These are phyloP conservation scores for Tyrannus savana DNA, from an alignment of 2,113 vertebrate genomes.

Conservation along the genomic window DNA sequence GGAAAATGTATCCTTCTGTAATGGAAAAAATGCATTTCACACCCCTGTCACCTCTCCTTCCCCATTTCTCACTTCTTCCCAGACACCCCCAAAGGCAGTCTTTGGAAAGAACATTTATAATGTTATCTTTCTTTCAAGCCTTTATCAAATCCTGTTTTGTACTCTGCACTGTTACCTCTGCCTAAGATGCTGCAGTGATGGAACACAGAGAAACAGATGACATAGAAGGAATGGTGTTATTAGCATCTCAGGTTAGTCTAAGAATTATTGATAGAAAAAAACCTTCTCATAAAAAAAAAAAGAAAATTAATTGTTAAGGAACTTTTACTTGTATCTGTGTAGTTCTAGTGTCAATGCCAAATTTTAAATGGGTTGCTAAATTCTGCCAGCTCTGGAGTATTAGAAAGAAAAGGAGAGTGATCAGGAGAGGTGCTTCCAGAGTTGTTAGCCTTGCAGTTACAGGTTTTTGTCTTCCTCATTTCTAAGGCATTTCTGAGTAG, in stretches of 20 bases:
- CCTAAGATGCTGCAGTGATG: neutral
- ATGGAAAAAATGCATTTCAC: slow-evolving; percentile 36
- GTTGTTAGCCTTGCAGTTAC: neutral
- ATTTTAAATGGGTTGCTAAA: neutral
- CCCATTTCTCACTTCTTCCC: neutral
- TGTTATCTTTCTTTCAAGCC: slow-evolving; percentile 15
- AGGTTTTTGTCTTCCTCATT: neutral
- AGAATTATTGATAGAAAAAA: neutral
- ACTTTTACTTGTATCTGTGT: neutral
- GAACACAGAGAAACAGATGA: neutral
- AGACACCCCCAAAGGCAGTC: neutral
- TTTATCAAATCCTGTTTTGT: slow-evolving; percentile 26
- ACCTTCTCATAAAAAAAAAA: neutral
- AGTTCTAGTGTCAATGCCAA: neutral
- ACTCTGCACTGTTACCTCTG: neutral
- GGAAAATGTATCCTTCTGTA: slow-evolving; percentile 33
- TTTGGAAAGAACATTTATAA: slow-evolving; percentile 14
- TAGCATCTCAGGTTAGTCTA: neutral
- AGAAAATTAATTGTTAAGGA: neutral
- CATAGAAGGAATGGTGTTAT: neutral
- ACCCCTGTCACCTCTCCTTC: neutral
- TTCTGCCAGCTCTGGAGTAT: neutral
- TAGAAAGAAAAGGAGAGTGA: neutral
- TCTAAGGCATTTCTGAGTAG: neutral
- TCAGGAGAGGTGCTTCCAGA: neutral